phyloP scores from a whole-genome alignment of 2,113 vertebrate species.

The Toxotes jaculatrix region DNA sequence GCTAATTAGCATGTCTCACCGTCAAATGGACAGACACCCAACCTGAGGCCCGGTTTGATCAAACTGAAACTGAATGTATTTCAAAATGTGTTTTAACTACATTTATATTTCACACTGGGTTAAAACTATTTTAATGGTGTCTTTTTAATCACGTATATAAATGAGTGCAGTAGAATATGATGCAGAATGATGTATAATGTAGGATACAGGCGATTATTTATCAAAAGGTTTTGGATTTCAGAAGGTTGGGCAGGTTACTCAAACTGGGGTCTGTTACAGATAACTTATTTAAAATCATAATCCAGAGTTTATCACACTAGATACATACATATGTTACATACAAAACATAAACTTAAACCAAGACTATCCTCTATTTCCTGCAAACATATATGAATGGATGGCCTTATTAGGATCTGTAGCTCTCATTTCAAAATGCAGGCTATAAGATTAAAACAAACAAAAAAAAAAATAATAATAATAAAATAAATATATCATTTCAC shows the following conservation, averaged over 20 bases:
- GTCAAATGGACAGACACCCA: background rate
- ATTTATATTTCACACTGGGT: background rate
- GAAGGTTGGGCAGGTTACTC: background rate
- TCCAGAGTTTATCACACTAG: background rate
- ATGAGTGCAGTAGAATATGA: background rate
- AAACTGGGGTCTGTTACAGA: background rate
- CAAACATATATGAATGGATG: conserved; percentile 10
- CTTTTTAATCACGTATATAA: conserved; percentile 2
- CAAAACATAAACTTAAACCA: background rate
- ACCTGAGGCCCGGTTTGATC: background rate
- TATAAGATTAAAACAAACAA: too few species aligned
- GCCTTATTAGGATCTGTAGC: too few species aligned
- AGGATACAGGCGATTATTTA: conserved; percentile 16
- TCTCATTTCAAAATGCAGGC: too few species aligned
- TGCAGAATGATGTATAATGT: conserved; percentile 12
- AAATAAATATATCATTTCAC: background rate
- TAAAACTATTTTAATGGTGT: background rate
- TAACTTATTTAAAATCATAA: background rate
- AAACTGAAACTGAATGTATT: conserved; percentile 76
- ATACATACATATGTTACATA: conserved; percentile 8
- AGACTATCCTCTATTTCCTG: background rate
- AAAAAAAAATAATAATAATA: too few species aligned
- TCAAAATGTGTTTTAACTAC: conserved; percentile 32
- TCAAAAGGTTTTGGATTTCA: background rate
- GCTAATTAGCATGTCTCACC: background rate